These are phyloP conservation scores for Schizopygopsis malacanthus DNA, from an alignment of 2,797 vertebrate genomes.

Conservation along the genomic window DNA sequence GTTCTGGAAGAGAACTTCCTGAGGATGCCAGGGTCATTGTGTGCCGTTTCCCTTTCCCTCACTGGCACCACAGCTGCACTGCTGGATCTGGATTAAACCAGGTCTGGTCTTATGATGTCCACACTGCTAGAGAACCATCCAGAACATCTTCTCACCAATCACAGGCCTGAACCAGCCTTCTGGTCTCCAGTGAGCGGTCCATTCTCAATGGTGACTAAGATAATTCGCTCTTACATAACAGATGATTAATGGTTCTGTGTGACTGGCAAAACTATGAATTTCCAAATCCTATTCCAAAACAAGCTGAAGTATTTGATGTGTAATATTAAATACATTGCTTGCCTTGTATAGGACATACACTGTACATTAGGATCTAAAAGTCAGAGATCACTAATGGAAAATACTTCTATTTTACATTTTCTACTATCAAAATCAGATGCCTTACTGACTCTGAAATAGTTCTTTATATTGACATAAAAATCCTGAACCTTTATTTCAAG, in stretches of 20 bases:
- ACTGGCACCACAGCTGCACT: constrained; percentile 56
- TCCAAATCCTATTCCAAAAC: background rate
- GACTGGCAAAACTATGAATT: background rate
- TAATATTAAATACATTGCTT: constrained; percentile 5
- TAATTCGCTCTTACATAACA: background rate
- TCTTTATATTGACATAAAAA: background rate
- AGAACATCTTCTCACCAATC: constrained; percentile 5
- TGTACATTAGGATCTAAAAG: background rate
- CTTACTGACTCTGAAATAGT: background rate
- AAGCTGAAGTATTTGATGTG: background rate
- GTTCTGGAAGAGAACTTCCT: constrained; percentile 60
- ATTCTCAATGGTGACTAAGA: background rate
- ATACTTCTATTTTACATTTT: background rate
- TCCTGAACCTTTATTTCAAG: background rate
- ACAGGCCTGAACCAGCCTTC: background rate
- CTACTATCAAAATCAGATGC: background rate
- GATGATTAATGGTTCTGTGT: background rate
- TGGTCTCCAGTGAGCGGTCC: background rate
- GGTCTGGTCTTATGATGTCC: constrained; percentile 62
- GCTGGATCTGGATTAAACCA: constrained; percentile 58
- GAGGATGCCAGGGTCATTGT: constrained; percentile 58
- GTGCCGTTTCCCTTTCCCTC: constrained; percentile 61
- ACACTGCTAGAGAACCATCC: background rate
- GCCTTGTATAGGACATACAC: background rate
- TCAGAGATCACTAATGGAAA: background rate